Evolutionary conservation across 1,140 invertebrate species (phyloP), one percentile per base, ranked within the genome.

Genomic region (Hyposmocoma kahamanoa): DNA sequence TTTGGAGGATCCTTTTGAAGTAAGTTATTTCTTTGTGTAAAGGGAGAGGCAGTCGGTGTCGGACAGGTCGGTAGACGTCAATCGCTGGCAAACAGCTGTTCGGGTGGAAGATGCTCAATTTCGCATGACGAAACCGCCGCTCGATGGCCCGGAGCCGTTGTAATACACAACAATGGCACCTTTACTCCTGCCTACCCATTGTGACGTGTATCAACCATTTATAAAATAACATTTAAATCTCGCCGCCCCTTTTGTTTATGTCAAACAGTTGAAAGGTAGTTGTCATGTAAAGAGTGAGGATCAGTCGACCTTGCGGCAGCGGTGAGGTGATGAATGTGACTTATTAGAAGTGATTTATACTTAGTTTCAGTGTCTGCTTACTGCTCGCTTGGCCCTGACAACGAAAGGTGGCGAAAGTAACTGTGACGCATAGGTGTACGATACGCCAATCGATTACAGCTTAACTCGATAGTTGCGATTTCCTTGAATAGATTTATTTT

Each of bases 1-100:
- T 96, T 87, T 95, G 94, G 92, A 91, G 90, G 82, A 95, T 95
- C 78, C 88, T 95, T 56, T 88, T 89, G 87, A 95, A 94, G 93
- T 95, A 84, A 94, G 92, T 93, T 36, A 11, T 39, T 22, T 43
- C 22, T 55, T 22, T 42, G 32, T 47, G 47, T 22, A 36, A 36
- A 24, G 43, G 42, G n/a, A 36, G 32, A 6, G 3, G 32, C 10
- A n/a, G 10, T n/a, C n/a, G n/a, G n/a, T 21, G 38, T 20, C 4
- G 20, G 3, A 17, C 11, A 17, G 32, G 6, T 21, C 19, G 38
- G 13, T 38, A 22, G 13, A 15, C 4, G 17, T 21, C 51, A 21
- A 22, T 22, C 21, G 28, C 41, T 18, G 24, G 19, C 24, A 51
- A 56, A 56, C 58, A 61, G 58, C 53, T 61, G 58, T 61, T 61